Conservation (phyloP, 2,113 vertebrate species). For the Miniopterus natalensis region DNA sequence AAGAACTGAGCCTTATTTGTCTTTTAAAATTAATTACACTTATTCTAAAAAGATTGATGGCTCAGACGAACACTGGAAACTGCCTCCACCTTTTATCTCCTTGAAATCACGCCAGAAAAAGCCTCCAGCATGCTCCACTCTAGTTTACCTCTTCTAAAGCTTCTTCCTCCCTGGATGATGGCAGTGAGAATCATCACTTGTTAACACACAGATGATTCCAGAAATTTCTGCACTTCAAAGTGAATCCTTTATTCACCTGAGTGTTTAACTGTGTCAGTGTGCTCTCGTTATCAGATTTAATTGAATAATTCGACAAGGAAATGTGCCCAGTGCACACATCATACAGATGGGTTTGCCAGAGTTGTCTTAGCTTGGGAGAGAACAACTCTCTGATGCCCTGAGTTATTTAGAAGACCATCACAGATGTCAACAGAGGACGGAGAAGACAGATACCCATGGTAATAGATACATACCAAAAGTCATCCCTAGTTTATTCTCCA, state of each 20-base stretch:
- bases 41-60: constrained; percentile 70
- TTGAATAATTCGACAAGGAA: constrained; percentile 86
- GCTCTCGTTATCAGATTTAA: constrained; percentile 83
- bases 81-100: constrained; percentile 73
- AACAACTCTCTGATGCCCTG: constrained; percentile 72
- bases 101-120: constrained; percentile 70
- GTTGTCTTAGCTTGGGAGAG: constrained; percentile 75
- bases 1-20: constrained; percentile 47
- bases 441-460: constrained; percentile 64
- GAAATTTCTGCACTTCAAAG: constrained; percentile 87
- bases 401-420: constrained; percentile 82
- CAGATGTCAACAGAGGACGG: constrained; percentile 56
- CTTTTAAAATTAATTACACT: constrained; percentile 58
- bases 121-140: constrained; percentile 62
- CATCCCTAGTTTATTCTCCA: constrained; percentile 65
- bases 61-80: constrained; percentile 66
- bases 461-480: constrained; percentile 74
- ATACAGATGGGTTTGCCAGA: constrained; percentile 78
- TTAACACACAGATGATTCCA: constrained; percentile 80
- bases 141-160: constrained; percentile 65
- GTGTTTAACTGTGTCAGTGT: constrained; percentile 85
- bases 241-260: constrained; percentile 86
- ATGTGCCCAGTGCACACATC: constrained; percentile 76
- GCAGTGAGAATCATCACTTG: constrained; percentile 76
- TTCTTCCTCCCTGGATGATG: constrained; percentile 74